Evolutionary conservation across 2,888 invertebrate species (phyloP).

Genomic region (Latrodectus hesperus): DNA sequence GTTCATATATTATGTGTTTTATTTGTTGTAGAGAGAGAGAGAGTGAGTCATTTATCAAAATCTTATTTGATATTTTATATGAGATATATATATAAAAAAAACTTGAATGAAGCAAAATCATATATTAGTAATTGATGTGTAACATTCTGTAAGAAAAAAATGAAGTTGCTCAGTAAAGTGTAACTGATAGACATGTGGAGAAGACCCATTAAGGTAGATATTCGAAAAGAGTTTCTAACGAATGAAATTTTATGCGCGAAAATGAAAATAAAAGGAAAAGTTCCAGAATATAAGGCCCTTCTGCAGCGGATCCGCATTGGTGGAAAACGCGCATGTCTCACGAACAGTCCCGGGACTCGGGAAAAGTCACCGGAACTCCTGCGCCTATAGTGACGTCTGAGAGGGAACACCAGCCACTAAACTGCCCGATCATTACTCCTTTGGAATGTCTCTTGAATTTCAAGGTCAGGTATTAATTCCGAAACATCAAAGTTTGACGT

Average conservation of each 20-base stretch:
- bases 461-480: conserved; percentile 33
- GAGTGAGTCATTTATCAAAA: too few species aligned
- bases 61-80: too few species aligned
- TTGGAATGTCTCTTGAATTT: conserved; percentile 23
- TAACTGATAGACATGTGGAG: background rate
- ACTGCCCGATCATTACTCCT: conserved; percentile 5
- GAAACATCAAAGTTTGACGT: background rate
- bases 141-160: too few species aligned
- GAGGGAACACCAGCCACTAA: conserved; percentile 16
- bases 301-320: conserved; percentile 43
- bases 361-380: conserved; percentile 30
- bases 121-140: too few species aligned
- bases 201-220: background rate
- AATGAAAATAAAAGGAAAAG: background rate
- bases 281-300: conserved; percentile 24
- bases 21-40: too few species aligned
- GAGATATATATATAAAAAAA: too few species aligned
- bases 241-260: background rate
- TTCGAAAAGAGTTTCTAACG: background rate
- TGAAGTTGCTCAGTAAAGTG: background rate
- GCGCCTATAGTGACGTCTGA: conserved; percentile 25
- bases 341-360: conserved; percentile 39
- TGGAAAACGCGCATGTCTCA: conserved; percentile 41
- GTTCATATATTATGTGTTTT: too few species aligned
- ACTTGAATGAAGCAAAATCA: too few species aligned